phyloP scores from a whole-genome alignment of 2,113 vertebrate genomes.

The Rhadina sibilatrix region DNA sequence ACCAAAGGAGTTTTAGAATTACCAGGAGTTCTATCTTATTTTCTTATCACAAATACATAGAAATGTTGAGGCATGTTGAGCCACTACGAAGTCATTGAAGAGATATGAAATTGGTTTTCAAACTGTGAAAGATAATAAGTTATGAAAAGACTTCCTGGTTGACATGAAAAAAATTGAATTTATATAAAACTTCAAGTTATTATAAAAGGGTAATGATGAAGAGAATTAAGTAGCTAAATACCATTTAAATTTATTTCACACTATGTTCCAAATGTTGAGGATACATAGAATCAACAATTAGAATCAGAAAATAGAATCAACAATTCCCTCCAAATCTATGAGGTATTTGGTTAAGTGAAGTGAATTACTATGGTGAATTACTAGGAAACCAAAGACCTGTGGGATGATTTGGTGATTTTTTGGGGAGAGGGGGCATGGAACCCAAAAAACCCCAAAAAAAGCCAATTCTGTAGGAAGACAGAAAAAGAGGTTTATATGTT shows the following conservation, averaged over 20 bases:
- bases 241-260: neutral
- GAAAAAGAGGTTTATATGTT: neutral
- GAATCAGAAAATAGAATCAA: no score
- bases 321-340: neutral
- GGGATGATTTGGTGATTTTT: neutral
- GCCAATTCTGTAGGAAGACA: neutral
- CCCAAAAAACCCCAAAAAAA: neutral
- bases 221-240: neutral
- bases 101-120: neutral
- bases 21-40: neutral
- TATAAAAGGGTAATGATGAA: neutral
- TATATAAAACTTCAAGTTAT: neutral
- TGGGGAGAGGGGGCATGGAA: accelerated
- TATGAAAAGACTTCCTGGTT: neutral
- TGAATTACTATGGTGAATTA: neutral
- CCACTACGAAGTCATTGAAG: neutral
- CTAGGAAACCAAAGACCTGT: neutral
- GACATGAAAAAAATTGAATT: neutral
- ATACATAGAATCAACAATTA: neutral
- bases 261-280: neutral
- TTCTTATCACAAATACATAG: neutral
- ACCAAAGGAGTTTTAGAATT: neutral
- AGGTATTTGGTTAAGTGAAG: neutral
- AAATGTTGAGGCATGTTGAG: neutral
- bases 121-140: neutral